These are phyloP conservation scores for Conus ventricosus DNA, from an alignment of 1,140 invertebrate species.

Conservation along the genomic window DNA sequence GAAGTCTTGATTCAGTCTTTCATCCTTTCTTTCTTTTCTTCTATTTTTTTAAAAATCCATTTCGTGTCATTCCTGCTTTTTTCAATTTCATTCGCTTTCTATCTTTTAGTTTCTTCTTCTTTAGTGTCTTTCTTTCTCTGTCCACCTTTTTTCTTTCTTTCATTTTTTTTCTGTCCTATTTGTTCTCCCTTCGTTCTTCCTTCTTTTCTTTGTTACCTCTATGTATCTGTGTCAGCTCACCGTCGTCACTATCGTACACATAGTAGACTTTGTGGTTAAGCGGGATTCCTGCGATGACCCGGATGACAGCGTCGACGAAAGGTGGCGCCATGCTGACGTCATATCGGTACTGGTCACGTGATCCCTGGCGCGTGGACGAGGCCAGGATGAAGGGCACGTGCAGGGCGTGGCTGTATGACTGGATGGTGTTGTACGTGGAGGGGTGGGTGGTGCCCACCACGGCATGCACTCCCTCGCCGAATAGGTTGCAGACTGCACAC, in stretches of 20 bases:
- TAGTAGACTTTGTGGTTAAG: slow-evolving; percentile 92
- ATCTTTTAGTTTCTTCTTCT: too few species aligned
- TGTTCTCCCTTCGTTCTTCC: too few species aligned
- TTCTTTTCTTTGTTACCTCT: too few species aligned
- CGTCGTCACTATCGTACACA: slow-evolving; percentile 94
- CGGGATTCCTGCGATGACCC: slow-evolving; percentile 91
- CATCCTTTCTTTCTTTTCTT: too few species aligned
- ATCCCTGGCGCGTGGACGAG: slow-evolving; percentile 31
- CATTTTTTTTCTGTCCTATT: too few species aligned
- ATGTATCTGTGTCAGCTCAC: slow-evolving; percentile 78
- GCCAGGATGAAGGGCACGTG: slow-evolving; percentile 88
- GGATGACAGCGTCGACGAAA: slow-evolving; percentile 93
- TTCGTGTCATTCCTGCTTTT: too few species aligned
- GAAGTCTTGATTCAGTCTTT: too few species aligned
- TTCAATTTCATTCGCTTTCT: too few species aligned
- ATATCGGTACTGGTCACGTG: slow-evolving; percentile 44
- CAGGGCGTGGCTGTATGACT: slow-evolving; percentile 80
- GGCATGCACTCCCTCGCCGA: slow-evolving; percentile 89
- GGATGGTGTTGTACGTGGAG: slow-evolving; percentile 93
- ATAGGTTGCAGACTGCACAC: slow-evolving; percentile 91
- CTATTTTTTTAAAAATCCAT: too few species aligned
- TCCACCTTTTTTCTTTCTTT: too few species aligned
- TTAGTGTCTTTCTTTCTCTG: too few species aligned
- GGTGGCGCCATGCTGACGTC: slow-evolving; percentile 87
- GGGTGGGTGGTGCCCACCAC: slow-evolving; percentile 93